Evolutionary conservation across 2,888 invertebrate species (phyloP).

Genomic region (Pediacus dermestoides): DNA sequence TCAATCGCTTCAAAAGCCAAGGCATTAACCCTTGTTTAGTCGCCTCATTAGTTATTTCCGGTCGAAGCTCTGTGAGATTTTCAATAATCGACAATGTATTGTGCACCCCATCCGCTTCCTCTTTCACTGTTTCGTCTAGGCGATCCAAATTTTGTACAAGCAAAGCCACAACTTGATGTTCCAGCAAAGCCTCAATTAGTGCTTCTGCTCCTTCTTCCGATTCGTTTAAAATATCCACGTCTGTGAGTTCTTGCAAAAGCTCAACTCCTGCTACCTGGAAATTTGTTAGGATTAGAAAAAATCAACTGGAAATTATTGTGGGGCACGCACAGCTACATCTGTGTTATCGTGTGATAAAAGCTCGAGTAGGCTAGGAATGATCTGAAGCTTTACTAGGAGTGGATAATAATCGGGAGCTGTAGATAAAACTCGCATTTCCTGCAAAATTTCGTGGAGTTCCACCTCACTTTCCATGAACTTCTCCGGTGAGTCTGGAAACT

Average conservation of each 20-base stretch:
- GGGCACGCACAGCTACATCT: slow-evolving; percentile 61
- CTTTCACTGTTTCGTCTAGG: slow-evolving; percentile 88
- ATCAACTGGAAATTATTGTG: neutral
- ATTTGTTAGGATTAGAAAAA: neutral
- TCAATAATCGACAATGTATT: slow-evolving; percentile 87
- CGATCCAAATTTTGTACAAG: slow-evolving; percentile 91
- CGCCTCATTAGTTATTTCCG: slow-evolving; percentile 78
- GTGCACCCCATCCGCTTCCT: slow-evolving; percentile 95
- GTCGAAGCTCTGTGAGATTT: slow-evolving; percentile 88
- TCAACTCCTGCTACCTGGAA: slow-evolving; percentile 53
- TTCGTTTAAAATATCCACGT: slow-evolving; percentile 93
- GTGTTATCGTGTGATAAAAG: slow-evolving; percentile 94
- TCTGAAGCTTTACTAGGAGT: slow-evolving; percentile 81
- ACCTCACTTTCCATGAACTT: slow-evolving; percentile 99
- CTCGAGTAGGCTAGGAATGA: slow-evolving; percentile 87
- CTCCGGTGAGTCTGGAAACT: slow-evolving; percentile 94
- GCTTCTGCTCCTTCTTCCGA: slow-evolving; percentile 87
- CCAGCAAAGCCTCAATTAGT: slow-evolving; percentile 81
- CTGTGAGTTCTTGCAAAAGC: slow-evolving; percentile 81
- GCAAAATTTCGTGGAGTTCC: slow-evolving; percentile 64
- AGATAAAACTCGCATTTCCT: slow-evolving; percentile 90
- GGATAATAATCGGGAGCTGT: slow-evolving; percentile 95
- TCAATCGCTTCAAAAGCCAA: slow-evolving; percentile 89
- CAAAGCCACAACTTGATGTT: slow-evolving; percentile 80
- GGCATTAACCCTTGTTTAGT: slow-evolving; percentile 86